These are phyloP conservation scores for Melanotaenia nigrans DNA, from an alignment of 2,797 vertebrate genomes.

Conservation along the genomic window DNA sequence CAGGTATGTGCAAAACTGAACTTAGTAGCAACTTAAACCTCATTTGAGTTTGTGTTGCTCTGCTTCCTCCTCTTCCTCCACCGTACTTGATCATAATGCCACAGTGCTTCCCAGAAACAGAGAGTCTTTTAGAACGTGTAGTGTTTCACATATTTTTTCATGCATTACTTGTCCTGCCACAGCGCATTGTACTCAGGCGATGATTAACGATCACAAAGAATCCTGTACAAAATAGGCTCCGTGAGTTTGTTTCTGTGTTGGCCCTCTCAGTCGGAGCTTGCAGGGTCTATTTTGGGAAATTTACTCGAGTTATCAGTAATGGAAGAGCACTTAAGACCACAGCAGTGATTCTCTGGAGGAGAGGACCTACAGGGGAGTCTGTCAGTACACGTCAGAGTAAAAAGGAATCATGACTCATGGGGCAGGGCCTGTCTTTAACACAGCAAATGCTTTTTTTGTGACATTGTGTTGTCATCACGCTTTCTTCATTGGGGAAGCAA, in stretches of 20 bases:
- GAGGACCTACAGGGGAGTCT: slow-evolving; percentile 38
- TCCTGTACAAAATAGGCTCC: slow-evolving; percentile 23
- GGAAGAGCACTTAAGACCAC: slow-evolving; percentile 60
- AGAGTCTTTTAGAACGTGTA: slow-evolving; percentile 15
- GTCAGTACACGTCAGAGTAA: slow-evolving; percentile 29
- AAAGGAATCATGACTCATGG: slow-evolving; percentile 30
- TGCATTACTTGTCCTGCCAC: slow-evolving; percentile 8
- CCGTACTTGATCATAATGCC: background rate
- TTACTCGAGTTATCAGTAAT: slow-evolving; percentile 58
- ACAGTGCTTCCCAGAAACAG: background rate
- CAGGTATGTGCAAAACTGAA: background rate
- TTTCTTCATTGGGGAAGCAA: slow-evolving; percentile 5
- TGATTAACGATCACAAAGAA: slow-evolving; percentile 38
- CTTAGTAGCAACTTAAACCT: background rate
- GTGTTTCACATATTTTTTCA: background rate
- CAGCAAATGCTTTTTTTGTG: slow-evolving; percentile 13
- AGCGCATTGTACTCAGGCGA: slow-evolving; percentile 11
- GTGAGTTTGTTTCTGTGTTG: slow-evolving; percentile 24
- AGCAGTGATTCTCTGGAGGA: slow-evolving; percentile 37
- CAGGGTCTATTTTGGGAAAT: slow-evolving; percentile 50
- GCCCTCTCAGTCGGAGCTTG: background rate
- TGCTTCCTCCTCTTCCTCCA: background rate
- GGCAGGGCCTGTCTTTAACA: slow-evolving; percentile 15
- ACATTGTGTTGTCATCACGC: background rate
- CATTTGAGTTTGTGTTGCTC: background rate